Base-by-base conservation (phyloP, 2,797 vertebrate genomes). In the Sebastiscus albofasciatus region DNA sequence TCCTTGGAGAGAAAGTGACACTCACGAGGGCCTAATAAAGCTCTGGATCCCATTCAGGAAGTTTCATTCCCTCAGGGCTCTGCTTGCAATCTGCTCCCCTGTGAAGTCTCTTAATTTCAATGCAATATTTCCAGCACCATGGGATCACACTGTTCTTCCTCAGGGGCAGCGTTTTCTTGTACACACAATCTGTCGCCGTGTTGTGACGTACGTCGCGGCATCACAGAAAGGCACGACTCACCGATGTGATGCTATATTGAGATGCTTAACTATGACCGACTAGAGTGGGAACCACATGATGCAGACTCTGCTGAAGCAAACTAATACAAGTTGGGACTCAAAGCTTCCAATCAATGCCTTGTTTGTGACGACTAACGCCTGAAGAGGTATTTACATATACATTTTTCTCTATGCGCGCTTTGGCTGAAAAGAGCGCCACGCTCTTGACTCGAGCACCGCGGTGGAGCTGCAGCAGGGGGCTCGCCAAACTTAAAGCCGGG, bases 21-120 rank as follows among this genome's bases (percentile, higher is more conserved):
- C 71, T 84, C 77, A 72, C 26, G 2, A 46, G 80, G 34, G 73
- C 75, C 73, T 82, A 85, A 88, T 88, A 87, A 85, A 90, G 72
- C 62, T 29, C 49, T 80, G 82, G 81, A 86, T 84, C 68, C 71
- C 67, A 70, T 80, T 86, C 79, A 75, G 80, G 73, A 86, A 80
- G 75, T 79, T 86, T 78, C 54, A 58, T 52, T 83, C 84, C 87
- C 86, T 16, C 13, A 62, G 81, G 87, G 87, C 58, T 79, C 74
- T 20, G 80, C 49, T 84, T 78, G 81, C 89, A 92, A 86, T 90
- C 86, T 90, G 88, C 75, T 90, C 81, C 77, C 83, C 78, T 83
- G 83, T 80, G 80, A 88, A 82, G 82, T 77, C 80, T 84, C 60
- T 86, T 91, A 69, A 88, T 90, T 88, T 85, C 72, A 77, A 31